Conservation (phyloP, 2,797 vertebrate species). For the Falco columbarius region DNA sequence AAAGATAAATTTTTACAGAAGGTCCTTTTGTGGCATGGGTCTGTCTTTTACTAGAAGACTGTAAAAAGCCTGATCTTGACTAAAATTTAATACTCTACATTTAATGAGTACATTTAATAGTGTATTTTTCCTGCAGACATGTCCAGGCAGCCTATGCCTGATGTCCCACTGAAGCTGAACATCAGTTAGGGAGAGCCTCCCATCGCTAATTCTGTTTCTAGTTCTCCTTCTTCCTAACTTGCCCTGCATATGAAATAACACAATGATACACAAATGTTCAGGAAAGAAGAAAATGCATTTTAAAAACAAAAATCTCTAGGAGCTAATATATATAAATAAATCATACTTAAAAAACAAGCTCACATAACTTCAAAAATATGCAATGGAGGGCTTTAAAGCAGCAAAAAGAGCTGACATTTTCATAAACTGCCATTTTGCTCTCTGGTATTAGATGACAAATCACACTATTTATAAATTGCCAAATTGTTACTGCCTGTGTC, state of each 20-base stretch:
- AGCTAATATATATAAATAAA: neutral
- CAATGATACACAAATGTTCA: neutral
- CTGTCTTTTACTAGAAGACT: neutral
- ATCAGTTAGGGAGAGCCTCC: neutral
- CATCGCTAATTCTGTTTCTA: neutral
- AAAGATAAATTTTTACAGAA: neutral
- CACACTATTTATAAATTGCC: neutral
- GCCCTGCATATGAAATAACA: neutral
- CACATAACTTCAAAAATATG: neutral
- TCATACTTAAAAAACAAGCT: neutral
- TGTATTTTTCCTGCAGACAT: neutral
- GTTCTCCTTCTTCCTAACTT: neutral
- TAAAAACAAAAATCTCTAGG: neutral
- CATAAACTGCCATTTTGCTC: neutral
- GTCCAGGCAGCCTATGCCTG: neutral
- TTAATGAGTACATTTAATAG: neutral
- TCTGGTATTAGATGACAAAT: neutral
- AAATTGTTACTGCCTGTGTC: neutral
- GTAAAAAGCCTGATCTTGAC: neutral
- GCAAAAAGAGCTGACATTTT: neutral
- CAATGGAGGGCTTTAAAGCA: neutral
- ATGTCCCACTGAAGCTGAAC: neutral
- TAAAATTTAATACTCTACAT: neutral
- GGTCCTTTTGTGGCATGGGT: accelerated
- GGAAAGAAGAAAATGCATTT: neutral